Evolutionary conservation across 2,888 invertebrate species (phyloP).

Genomic region (Bombylius discolor): DNA sequence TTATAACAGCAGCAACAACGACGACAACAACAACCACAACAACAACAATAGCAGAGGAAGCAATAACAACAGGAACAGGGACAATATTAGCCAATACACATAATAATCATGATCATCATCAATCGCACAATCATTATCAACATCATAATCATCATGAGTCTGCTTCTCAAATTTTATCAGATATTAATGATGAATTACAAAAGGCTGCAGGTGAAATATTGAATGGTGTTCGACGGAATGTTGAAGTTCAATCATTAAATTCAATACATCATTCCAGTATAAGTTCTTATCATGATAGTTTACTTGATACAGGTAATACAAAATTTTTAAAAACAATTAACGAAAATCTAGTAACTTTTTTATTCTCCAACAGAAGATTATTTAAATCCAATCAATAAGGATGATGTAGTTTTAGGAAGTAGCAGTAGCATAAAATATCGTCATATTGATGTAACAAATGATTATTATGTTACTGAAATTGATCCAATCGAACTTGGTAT

Average conservation of each 20-base stretch:
- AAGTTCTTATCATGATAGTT: conserved; percentile 32
- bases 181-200: conserved; percentile 36
- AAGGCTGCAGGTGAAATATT: conserved; percentile 47
- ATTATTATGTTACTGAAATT: conserved; percentile 33
- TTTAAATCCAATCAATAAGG: conserved; percentile 58
- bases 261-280: conserved; percentile 13
- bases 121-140: no score
- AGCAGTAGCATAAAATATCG: conserved; percentile 40
- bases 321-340: neutral
- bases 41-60: neutral
- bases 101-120: no score
- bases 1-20: neutral
- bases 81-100: neutral
- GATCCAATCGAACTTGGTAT: conserved; percentile 37
- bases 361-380: conserved; percentile 39
- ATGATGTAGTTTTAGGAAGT: conserved; percentile 65
- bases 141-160: conserved; percentile 10
- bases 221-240: conserved; percentile 44
- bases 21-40: no score
- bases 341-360: neutral
- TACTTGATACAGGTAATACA: conserved; percentile 32
- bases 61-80: neutral
- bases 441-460: conserved; percentile 15
- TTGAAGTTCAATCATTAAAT: conserved; percentile 41
- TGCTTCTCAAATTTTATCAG: conserved; percentile 24